phyloP scores from a whole-genome alignment of 2,888 invertebrate species.

The Acanthosepion pharaonis region DNA sequence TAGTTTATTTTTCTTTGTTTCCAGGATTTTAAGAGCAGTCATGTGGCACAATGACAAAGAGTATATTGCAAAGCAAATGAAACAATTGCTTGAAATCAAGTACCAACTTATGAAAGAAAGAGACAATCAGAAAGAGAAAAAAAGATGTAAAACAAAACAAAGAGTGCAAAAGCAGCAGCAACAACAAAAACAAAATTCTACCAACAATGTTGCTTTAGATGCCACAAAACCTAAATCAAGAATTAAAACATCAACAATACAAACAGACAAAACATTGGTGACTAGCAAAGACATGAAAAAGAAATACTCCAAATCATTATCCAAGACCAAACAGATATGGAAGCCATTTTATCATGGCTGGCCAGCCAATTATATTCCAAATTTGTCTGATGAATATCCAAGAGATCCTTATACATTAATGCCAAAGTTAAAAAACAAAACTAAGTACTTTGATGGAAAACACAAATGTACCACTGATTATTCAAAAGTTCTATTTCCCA shows the following conservation, averaged over 20 bases:
- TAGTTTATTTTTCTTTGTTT: constrained; percentile 47
- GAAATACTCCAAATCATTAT: background rate
- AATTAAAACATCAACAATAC: background rate
- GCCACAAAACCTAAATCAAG: background rate
- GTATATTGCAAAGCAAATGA: constrained; percentile 70
- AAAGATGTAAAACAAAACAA: background rate
- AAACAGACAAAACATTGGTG: background rate
- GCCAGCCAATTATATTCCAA: constrained; percentile 59
- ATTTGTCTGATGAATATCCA: constrained; percentile 71
- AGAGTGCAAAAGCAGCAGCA: background rate
- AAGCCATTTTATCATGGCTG: background rate
- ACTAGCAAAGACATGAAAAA: background rate
- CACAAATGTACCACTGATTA: constrained; percentile 55
- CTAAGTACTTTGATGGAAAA: constrained; percentile 66
- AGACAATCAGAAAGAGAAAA: background rate
- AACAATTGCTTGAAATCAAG: constrained; percentile 67
- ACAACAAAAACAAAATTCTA: background rate
- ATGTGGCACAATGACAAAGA: constrained; percentile 74
- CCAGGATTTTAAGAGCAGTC: constrained; percentile 73
- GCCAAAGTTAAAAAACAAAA: constrained; percentile 61
- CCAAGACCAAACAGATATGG: background rate
- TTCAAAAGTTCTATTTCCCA: background rate
- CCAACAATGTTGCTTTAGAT: background rate
- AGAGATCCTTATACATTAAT: constrained; percentile 71
- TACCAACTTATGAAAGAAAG: constrained; percentile 65